Percentiles rank a stretch among this genome's conserved stretches.
These are phyloP conservation scores for Apamea anceps DNA, from an alignment of 2,888 invertebrate genomes.

Conservation along the genomic window DNA sequence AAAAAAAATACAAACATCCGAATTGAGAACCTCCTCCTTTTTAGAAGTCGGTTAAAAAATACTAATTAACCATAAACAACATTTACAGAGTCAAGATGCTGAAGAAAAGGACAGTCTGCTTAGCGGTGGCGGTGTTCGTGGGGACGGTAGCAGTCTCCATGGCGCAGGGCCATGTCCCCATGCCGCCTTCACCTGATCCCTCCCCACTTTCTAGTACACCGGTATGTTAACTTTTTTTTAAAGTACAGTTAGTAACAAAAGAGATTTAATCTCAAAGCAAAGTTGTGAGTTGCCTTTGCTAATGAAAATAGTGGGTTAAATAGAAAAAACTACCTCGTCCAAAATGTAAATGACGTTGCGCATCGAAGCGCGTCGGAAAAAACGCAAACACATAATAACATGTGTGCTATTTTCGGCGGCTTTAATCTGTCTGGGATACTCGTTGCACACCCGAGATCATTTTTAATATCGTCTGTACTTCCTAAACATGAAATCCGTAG, in stretches of 20 bases:
- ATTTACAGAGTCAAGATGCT: slow-evolving; percentile 79
- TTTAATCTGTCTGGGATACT: not conserved
- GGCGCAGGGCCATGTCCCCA: slow-evolving; percentile 74
- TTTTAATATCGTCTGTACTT: not conserved
- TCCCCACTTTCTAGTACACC: slow-evolving; percentile 70
- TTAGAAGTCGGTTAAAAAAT: too few species aligned
- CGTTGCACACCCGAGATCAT: not conserved
- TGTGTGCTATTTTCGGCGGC: not conserved
- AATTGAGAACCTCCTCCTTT: too few species aligned
- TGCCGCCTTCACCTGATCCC: slow-evolving; percentile 69
- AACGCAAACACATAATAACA: not conserved
- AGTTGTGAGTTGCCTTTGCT: not conserved
- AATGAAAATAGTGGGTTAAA: not conserved
- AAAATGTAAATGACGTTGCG: not conserved
- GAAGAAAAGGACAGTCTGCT: slow-evolving; percentile 75
- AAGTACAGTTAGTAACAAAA: not conserved
- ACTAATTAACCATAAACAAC: slow-evolving; percentile 7
- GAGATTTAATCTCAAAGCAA: not conserved
- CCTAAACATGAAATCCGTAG: too few species aligned
- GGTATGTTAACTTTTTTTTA: slow-evolving; percentile 70
- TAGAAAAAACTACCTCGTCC: not conserved
- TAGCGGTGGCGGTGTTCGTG: slow-evolving; percentile 77
- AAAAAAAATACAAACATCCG: too few species aligned
- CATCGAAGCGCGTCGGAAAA: slow-evolving; percentile 1
- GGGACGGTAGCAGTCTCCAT: slow-evolving; percentile 75